phyloP scores from a whole-genome alignment of 2,888 invertebrate species.

The Lordiphosa fenestrarum region DNA sequence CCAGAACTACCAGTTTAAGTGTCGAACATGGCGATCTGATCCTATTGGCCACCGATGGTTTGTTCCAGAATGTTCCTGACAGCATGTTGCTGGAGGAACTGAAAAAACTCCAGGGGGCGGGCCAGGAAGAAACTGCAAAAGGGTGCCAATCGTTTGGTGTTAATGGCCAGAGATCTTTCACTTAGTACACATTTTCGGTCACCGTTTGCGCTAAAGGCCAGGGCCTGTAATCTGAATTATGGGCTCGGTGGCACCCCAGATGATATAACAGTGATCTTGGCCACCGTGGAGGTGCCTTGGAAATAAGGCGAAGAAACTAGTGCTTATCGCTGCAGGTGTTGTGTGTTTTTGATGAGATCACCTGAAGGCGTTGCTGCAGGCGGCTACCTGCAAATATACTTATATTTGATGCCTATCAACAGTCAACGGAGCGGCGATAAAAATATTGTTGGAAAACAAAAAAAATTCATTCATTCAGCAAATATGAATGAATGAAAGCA shows the following conservation, averaged over 20 bases:
- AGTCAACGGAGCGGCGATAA: conserved; percentile 22
- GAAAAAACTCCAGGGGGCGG: conserved; percentile 81
- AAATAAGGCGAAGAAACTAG: too few species aligned
- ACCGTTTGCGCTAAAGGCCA: conserved; percentile 50
- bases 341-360: not conserved
- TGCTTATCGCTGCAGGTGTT: too few species aligned
- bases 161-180: conserved; percentile 36
- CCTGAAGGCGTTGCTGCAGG: conserved; percentile 1
- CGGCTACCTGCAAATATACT: conserved; percentile 18
- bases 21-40: conserved; percentile 94
- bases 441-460: conserved; percentile 1
- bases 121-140: conserved; percentile 27
- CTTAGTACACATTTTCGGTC: conserved; percentile 27
- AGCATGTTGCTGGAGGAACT: conserved; percentile 91
- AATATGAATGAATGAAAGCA: conserved; percentile 59
- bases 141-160: conserved; percentile 40
- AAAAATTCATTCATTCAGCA: conserved; percentile 50
- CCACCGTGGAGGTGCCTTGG: conserved; percentile 39
- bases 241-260: conserved; percentile 52
- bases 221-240: conserved; percentile 20
- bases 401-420: conserved; percentile 12
- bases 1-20: conserved; percentile 90
- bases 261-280: conserved; percentile 58
- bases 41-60: conserved; percentile 96
- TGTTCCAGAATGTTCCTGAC: conserved; percentile 98